These are phyloP conservation scores for Orgyia antiqua DNA, from an alignment of 2,888 invertebrate species.

Conservation along the genomic window DNA sequence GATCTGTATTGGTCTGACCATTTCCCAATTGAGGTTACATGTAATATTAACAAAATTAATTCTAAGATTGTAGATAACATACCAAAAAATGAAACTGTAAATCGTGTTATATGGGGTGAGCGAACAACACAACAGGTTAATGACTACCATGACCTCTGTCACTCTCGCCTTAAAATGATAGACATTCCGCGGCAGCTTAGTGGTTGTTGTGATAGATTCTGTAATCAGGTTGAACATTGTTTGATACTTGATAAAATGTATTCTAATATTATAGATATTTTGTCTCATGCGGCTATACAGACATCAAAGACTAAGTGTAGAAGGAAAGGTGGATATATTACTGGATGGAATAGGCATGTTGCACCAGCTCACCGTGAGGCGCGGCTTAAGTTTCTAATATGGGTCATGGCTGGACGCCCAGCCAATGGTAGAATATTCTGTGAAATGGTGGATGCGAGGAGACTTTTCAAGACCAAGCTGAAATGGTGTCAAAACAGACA, in stretches of 20 bases:
- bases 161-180: neutral
- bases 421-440: slow-evolving; percentile 8
- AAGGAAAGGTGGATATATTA: neutral
- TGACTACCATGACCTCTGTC: neutral
- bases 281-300: slow-evolving; percentile 6
- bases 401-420: slow-evolving; percentile 2
- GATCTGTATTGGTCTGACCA: neutral
- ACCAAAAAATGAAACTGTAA: neutral
- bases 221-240: neutral
- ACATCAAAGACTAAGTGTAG: neutral
- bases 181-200: neutral
- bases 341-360: neutral
- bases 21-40: neutral
- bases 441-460: slow-evolving; percentile 4
- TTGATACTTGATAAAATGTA: neutral
- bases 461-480: neutral
- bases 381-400: neutral
- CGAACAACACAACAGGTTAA: neutral
- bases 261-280: slow-evolving; percentile 6
- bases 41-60: neutral
- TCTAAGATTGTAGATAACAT: too few species aligned
- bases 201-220: neutral
- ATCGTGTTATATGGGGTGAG: neutral
- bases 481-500: neutral
- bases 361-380: neutral